These are phyloP conservation scores for Erethizon dorsatum DNA, from an alignment of 2,797 vertebrate species.

Conservation along the genomic window DNA sequence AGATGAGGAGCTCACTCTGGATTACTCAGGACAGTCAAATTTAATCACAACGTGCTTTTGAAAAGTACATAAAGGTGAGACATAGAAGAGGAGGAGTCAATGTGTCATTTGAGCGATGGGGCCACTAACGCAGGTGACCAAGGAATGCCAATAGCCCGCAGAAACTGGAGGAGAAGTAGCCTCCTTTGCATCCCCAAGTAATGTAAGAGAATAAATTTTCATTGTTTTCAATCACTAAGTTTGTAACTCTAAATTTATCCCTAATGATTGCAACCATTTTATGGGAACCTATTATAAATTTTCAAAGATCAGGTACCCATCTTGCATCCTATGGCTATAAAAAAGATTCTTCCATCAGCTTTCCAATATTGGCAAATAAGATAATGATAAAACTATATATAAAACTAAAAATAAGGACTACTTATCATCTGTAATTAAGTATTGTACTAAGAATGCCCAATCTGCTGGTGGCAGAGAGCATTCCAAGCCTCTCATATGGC, in stretches of 20 bases:
- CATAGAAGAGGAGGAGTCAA: background rate
- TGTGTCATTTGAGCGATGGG: background rate
- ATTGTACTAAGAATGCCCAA: background rate
- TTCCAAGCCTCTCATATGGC: background rate
- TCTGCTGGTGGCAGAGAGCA: background rate
- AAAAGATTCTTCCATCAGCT: background rate
- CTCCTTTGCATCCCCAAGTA: background rate
- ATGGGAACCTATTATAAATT: background rate
- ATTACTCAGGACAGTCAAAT: background rate
- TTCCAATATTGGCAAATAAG: background rate
- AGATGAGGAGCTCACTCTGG: background rate
- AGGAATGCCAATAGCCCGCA: background rate
- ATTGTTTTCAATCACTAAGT: background rate
- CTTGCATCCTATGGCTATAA: background rate
- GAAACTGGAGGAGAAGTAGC: background rate
- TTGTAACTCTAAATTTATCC: background rate
- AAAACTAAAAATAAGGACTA: constrained; percentile 5
- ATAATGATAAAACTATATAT: background rate
- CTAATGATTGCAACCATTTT: background rate
- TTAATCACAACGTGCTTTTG: background rate
- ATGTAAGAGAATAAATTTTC: background rate
- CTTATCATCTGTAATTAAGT: background rate
- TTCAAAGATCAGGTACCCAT: background rate
- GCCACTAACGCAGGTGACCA: background rate
- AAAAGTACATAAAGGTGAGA: background rate